Evolutionary conservation across 2,113 vertebrate genomes (phyloP), one percentile per base, ranked within the genome.

Genomic region (Buteo buteo): DNA sequence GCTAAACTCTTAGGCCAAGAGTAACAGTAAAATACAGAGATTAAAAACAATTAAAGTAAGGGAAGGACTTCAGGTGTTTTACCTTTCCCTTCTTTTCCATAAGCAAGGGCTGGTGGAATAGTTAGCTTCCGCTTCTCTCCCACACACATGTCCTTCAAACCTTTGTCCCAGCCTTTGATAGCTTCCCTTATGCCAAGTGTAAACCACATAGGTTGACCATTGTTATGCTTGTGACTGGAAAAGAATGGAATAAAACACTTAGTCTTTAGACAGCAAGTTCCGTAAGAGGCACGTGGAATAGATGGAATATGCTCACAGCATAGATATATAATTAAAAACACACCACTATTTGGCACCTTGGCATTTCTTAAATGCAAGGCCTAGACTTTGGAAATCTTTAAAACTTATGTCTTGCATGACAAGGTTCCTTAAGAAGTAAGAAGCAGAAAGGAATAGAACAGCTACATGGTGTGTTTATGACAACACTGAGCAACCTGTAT

Each of bases 51-150:
- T 29, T 58, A 17, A 71, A 84, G 32, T 20, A 62, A 49, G 54
- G 5, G 42, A 58, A 88, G 28, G 22, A 66, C 32, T 90, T 72
- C 32, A 73, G 44, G 21, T 34, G 18, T 34, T 77, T 95, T 98
- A 99, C 99, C 99, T 99, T 99, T 99, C 90, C 99, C 99, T 97
- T 99, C 99, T 97, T 99, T 99, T 90, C 99, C 99, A 90, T 99
- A 99, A 55, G 97, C 99, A 91, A 99, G 98, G 55, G 98, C 97
- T 59, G 99, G 98, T 82, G 99, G 99, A 81, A 99, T 82, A 40
- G 96, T 99, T 59, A 99, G 97, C 90, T 99, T 99, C 86, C 99
- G 97, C 92, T 98, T 99, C 93, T 99, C 99, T 94, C 99, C 99
- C 29, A 98, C 92, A 96, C 99, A 99, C 99, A 99, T 99, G 78